Evolutionary conservation across 2,888 invertebrate genomes (phyloP).

Genomic region (Acanthopleura granulata): DNA sequence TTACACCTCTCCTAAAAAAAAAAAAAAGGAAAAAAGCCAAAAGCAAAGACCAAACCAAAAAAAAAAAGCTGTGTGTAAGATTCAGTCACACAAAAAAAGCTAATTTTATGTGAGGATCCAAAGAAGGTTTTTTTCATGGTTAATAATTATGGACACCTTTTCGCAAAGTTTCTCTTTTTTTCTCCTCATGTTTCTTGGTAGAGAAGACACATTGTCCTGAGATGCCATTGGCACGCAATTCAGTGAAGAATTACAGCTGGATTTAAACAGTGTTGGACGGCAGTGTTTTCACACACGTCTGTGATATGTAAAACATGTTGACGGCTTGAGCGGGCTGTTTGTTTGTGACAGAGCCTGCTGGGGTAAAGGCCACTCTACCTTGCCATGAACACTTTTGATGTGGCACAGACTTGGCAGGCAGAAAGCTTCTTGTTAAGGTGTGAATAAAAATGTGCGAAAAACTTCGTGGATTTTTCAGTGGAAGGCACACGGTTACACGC

Average conservation of each 20-base stretch:
- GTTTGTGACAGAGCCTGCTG: not conserved
- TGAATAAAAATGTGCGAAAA: slow-evolving; percentile 15
- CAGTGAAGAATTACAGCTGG: not conserved
- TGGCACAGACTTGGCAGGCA: not conserved
- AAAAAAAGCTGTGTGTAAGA: too few species aligned
- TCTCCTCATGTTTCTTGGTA: too few species aligned
- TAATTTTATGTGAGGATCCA: not conserved
- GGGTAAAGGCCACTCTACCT: not conserved
- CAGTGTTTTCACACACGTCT: slow-evolving; percentile 10
- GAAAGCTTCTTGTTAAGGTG: slow-evolving; percentile 8
- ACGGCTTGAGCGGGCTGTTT: not conserved
- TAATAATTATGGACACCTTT: too few species aligned
- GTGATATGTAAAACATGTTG: slow-evolving; percentile 17
- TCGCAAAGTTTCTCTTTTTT: too few species aligned
- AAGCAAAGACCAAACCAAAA: too few species aligned
- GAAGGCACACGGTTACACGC: slow-evolving; percentile 15
- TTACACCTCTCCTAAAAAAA: too few species aligned
- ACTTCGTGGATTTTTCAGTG: not conserved
- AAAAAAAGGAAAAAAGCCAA: too few species aligned
- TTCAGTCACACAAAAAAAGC: not conserved
- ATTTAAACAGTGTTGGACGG: slow-evolving; percentile 1
- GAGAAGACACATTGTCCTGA: too few species aligned
- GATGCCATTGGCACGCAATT: too few species aligned
- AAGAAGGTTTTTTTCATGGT: not conserved
- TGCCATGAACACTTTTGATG: slow-evolving; percentile 13